A percentile compares a stretch with the other conserved stretches of the same genome.
Evolutionary conservation across 2,113 vertebrate species (phyloP).

Genomic region (Aplodontia rufa): DNA sequence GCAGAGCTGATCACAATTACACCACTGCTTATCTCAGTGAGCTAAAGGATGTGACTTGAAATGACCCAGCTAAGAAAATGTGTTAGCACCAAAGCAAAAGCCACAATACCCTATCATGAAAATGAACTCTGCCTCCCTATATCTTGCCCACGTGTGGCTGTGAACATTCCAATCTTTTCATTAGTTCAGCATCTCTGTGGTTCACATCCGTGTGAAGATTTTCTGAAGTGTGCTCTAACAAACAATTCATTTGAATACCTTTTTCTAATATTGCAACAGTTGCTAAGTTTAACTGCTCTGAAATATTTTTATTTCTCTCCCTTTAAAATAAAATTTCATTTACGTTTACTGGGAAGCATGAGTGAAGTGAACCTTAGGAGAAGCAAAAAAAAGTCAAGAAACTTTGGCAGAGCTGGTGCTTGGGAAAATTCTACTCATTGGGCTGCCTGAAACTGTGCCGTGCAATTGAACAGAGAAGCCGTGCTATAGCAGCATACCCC

Average conservation of each 20-base stretch:
- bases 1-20: neutral
- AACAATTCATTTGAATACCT: neutral
- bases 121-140: neutral
- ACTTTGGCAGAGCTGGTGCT: conserved; percentile 20
- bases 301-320: conserved; percentile 8
- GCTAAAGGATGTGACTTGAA: neutral
- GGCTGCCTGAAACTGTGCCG: neutral
- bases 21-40: neutral
- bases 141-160: neutral
- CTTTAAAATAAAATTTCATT: conserved; percentile 48
- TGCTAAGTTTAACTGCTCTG: conserved; percentile 46
- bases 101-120: conserved; percentile 5
- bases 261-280: neutral
- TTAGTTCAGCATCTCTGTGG: neutral
- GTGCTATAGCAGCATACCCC: neutral
- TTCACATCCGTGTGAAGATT: neutral
- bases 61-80: neutral
- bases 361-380: neutral
- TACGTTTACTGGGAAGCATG: conserved; percentile 24
- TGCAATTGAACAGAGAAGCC: neutral
- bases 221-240: conserved; percentile 19
- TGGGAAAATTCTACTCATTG: neutral
- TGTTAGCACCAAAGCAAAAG: neutral
- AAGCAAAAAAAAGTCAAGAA: conserved; percentile 22
- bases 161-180: neutral